Base-by-base conservation (phyloP, 35 echinoderm and acorn worm species). In the Heliocidaris tuberculata region DNA sequence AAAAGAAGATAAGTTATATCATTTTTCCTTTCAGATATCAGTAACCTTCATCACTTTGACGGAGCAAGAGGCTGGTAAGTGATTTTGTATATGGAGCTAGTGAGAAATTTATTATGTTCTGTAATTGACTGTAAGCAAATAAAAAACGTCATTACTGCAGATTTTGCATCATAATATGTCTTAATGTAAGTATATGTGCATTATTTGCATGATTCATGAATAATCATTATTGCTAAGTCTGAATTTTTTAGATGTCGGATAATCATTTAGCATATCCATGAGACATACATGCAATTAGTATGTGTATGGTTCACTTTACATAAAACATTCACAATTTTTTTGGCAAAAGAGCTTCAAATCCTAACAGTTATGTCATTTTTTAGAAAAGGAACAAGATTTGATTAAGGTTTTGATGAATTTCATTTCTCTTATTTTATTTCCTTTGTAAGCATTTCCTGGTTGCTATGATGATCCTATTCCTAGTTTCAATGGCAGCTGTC, bases 381-480 rank as follows among this genome's bases (percentile, higher is more conserved):
- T 42, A 3, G 35, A 0, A 42, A 42, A 42, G 0, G 35, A 42
- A 3, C 35, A 42, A 42, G 12, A 60, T 60, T 27, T 78, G 6
- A n/a, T n/a, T n/a, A n/a, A n/a, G n/a, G n/a, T n/a, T n/a, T 78
- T 78, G 8, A n/a, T 6, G 27, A 78, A 6, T 21, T 48, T 31
- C 24, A 48, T 47, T 89, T 32, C 31, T 32, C 17, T n/a, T 48
- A 32, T 9, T 89, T 89, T 89, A 31, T 91, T 49, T 47, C 10
- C 50, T 59, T 59, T 59, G 16, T 13, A 13, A 93, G 91, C 91
- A 24, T 93, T 93, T 48, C 31, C 29, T 30, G 91, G 91, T 49
- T 93, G 91, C 50, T 93, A 52, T 93, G 91, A 93, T n/a, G 91
- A 93, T 59, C 47, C 91, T 13, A 31, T 93, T 13, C 91, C 91